These are phyloP conservation scores for Aethina tumida DNA, from an alignment of 1,140 invertebrate species.

Conservation along the genomic window DNA sequence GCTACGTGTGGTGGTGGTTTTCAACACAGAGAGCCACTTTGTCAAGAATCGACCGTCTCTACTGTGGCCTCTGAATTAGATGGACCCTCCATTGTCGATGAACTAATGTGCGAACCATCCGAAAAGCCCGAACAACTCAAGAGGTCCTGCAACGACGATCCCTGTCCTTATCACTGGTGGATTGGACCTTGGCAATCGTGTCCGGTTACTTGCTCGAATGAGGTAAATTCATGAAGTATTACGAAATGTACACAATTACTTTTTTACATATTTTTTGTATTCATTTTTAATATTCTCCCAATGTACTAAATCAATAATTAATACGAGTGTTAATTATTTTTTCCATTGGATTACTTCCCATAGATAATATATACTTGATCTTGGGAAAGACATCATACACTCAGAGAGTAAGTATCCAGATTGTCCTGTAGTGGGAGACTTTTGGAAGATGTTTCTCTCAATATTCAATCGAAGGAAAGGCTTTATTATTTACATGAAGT, in stretches of 20 bases:
- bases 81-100: slow-evolving; percentile 46
- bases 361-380: too few relatives aligned
- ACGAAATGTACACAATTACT: background rate
- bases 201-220: slow-evolving; percentile 55
- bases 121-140: slow-evolving; percentile 49
- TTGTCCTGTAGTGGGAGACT: too few relatives aligned
- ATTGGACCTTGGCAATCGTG: slow-evolving; percentile 75
- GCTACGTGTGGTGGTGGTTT: slow-evolving; percentile 65
- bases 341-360: too few relatives aligned
- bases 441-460: too few relatives aligned
- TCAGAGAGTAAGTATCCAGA: too few relatives aligned
- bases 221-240: slow-evolving; percentile 20
- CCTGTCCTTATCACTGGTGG: slow-evolving; percentile 71
- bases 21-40: slow-evolving; percentile 52
- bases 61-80: slow-evolving; percentile 24
- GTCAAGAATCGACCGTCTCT: slow-evolving; percentile 51
- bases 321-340: background rate
- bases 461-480: too few relatives aligned
- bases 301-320: background rate
- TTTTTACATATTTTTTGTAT: background rate
- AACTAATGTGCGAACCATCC: slow-evolving; percentile 50
- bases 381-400: too few relatives aligned
- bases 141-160: slow-evolving; percentile 55
- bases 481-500: too few relatives aligned
- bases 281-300: background rate